A percentile compares a stretch with the other conserved stretches of the same genome.
Conservation (phyloP, 2,113 vertebrate genomes). For the Phylloscopus whistleri region DNA sequence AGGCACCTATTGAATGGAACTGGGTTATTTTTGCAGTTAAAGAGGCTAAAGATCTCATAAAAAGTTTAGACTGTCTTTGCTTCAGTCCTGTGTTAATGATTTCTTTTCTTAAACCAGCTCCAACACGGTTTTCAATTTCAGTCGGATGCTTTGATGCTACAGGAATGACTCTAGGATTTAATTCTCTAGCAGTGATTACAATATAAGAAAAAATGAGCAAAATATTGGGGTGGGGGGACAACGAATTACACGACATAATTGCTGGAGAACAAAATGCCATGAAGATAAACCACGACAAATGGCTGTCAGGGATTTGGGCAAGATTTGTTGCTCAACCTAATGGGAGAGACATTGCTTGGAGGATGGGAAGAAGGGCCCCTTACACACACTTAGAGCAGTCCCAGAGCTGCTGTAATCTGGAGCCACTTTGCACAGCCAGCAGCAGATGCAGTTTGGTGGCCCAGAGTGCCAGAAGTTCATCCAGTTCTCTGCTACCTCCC, state of each 20-base stretch:
- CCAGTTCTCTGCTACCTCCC: not conserved
- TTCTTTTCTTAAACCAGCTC: not conserved
- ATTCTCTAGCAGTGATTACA: not conserved
- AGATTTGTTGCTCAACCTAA: not conserved
- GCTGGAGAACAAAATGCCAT: not conserved
- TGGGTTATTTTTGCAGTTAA: conserved; percentile 23
- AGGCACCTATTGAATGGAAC: conserved; percentile 14
- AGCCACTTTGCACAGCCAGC: not conserved
- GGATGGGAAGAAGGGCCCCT: not conserved
- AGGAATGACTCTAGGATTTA: not conserved
- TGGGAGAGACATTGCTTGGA: not conserved
- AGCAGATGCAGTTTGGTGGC: not conserved
- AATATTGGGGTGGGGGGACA: not conserved
- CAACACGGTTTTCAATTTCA: conserved; percentile 7
- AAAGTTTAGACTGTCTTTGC: conserved; percentile 19
- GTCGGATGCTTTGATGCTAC: not conserved
- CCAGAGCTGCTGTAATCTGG: not conserved
- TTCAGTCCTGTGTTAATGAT: not conserved
- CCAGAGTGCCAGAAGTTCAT: not conserved
- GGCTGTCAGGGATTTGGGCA: not conserved
- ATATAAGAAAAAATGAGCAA: not conserved
- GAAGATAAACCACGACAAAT: not conserved
- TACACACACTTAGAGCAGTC: not conserved
- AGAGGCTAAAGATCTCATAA: conserved; percentile 5
- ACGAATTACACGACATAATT: not conserved